Base-by-base conservation (phyloP, 2,888 invertebrate species). In the Chymomyza fuscimana region DNA sequence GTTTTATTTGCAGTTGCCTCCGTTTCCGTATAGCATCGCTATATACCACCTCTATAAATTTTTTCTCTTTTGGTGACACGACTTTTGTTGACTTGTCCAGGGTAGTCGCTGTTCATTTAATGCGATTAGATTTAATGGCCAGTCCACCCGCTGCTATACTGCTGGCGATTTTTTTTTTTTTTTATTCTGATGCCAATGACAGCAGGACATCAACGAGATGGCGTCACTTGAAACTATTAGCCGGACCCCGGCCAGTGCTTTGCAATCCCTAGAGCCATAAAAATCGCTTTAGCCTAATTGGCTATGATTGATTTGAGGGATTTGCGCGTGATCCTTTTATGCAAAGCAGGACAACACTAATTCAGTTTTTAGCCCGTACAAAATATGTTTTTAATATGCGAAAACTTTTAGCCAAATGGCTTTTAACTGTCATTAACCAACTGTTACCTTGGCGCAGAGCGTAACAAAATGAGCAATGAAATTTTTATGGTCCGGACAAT, bases 121-220 rank as follows among this genome's bases (percentile, higher is more conserved):
- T 88, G 89, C 89, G 89, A 88, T 89, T 89, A 89, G 88, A 79
- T 86, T 88, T 89, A 88, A 89, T 89, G 86, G 86, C 69, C 78
- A 77, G 81, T 76, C 78, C 58, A 36, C 22, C 22, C 51, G 66
- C 70, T 72, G 72, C 69, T 69, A 70, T 66, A 58, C 50, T 52
- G 59, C 51, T 67, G 59, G 25, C 29, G 51, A 51, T 74, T 70
- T 68, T 58, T 51, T 65, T 68, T 74, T 72, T 51, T 65, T 69
- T 74, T 72, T 56, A 36, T 72, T 67, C 67, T 68, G 68, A 70
- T 70, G 71, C 46, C 72, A 75, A 56, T 61, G 58, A 50, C 77
- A 80, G 80, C 80, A 69, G 84, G 81, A 78, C 68, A 78, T 72
- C 79, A 65, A 59, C 25, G 40, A 60, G 59, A 46, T 67, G 54